Base-by-base conservation (phyloP, 2,113 vertebrate species). In the Bufo bufo region DNA sequence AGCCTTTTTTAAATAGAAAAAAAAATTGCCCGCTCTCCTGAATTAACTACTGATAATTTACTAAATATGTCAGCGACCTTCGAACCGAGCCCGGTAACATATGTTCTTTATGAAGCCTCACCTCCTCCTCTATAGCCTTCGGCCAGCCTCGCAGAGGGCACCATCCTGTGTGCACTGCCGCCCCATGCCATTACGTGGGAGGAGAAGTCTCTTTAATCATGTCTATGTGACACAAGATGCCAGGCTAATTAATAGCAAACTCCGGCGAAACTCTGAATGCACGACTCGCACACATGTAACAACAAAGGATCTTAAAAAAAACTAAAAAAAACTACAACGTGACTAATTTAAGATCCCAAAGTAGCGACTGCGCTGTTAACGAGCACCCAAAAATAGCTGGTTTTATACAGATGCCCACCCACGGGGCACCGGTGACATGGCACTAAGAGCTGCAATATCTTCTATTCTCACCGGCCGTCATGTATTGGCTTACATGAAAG, bases 161-260 rank as follows among this genome's bases (percentile, higher is more conserved):
- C 47, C 56, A 56, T 80, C 77, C 49, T 79, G 77, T 80, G 23
- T 80, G 16, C 33, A 33, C 33, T 33, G 33, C 45, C 52, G 16
- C 58, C 63, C 14, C 77, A 72, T 81, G 33, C 81, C 71, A 47
- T 87, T 87, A 87, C 8, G 86, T 87, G 78, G 86, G 78, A 72
- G 65, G 61, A 71, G n/a, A 81, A 71, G 14, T 71, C 85, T 69
- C 77, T 87, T 81, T 87, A 87, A 86, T 85, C 84, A 85, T 77
- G 47, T 63, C 45, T 77, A 77, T 23, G 61, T 79, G 59, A 86
- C 77, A 79, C 74, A 77, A 17, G 56, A 85, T 77, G 45, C 19
- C 84, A 9, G 52, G 83, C n/a, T 78, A 77, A 86, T 86, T 77
- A 86, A 86, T 87, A 71, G 78, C 65, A 72, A 81, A 82, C 49